Percentiles rank a stretch among this genome's conserved stretches.
phyloP scores from a whole-genome alignment of 2,888 invertebrate species.

The Eulithis testata region DNA sequence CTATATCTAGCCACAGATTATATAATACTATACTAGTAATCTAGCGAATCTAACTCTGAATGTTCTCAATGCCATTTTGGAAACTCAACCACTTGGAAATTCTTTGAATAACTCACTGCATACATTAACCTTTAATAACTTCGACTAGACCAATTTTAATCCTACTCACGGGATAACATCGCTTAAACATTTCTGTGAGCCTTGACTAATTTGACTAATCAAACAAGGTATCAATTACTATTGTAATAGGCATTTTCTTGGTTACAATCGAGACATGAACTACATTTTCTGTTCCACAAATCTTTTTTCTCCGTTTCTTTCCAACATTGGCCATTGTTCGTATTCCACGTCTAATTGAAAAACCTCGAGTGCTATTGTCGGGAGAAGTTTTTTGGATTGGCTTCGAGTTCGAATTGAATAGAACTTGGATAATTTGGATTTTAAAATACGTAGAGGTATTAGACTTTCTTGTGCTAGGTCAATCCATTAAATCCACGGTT shows the following conservation, averaged over 20 bases:
- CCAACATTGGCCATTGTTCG: constrained; percentile 36
- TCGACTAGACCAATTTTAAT: too few species aligned
- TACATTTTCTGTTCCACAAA: constrained; percentile 2
- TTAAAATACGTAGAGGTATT: constrained; percentile 29
- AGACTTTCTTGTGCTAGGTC: constrained; percentile 32
- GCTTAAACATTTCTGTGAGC: too few species aligned
- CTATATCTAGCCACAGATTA: neutral
- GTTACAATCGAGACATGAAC: neutral
- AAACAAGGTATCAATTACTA: too few species aligned
- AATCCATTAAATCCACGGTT: constrained; percentile 33
- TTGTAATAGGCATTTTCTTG: too few species aligned
- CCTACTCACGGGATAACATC: too few species aligned
- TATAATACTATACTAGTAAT: too few species aligned
- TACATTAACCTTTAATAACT: constrained; percentile 14
- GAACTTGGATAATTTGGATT: constrained; percentile 37
- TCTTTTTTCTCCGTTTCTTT: constrained; percentile 21
- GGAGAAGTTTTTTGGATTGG: constrained; percentile 34
- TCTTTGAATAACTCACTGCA: constrained; percentile 17
- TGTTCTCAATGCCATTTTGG: constrained; percentile 17
- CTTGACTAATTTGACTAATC: too few species aligned
- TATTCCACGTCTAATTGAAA: constrained; percentile 43
- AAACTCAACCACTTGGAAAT: constrained; percentile 1
- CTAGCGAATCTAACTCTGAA: constrained; percentile 10
- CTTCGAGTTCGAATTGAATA: constrained; percentile 17
- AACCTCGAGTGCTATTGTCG: constrained; percentile 39